These are phyloP conservation scores for Champsocephalus esox DNA, from an alignment of 2,797 vertebrate genomes.

Conservation along the genomic window DNA sequence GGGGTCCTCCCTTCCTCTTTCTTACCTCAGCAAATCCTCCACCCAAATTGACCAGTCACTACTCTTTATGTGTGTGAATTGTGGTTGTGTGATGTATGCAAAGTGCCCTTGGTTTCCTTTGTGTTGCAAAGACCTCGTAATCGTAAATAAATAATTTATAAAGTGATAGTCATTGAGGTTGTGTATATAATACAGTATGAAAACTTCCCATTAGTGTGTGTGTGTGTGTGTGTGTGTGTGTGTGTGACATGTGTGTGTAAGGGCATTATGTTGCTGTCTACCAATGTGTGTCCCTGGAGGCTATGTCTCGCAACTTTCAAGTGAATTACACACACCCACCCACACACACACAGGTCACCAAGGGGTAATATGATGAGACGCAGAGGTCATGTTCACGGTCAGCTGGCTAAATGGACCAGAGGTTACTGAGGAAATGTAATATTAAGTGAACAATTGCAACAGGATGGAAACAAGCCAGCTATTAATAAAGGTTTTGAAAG, in stretches of 20 bases:
- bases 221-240: not conserved
- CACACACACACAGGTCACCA: conserved; percentile 17
- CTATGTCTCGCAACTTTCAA: conserved; percentile 45
- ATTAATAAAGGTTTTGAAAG: not conserved
- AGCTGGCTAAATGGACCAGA: conserved; percentile 40
- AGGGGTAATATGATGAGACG: conserved; percentile 49
- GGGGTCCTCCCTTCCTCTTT: conserved; percentile 64
- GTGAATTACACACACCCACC: conserved; percentile 39
- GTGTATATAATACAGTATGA: not conserved
- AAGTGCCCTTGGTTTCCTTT: conserved; percentile 4
- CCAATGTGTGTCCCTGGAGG: conserved; percentile 40
- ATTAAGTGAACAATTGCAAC: conserved; percentile 15
- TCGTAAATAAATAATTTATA: not conserved
- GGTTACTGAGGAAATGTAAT: conserved; percentile 5
- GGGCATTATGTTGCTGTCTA: conserved; percentile 29
- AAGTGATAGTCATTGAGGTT: not conserved
- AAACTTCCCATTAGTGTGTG: not conserved
- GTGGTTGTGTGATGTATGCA: not conserved
- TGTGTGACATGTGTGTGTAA: not conserved
- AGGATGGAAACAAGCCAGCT: conserved; percentile 9
- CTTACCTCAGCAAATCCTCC: conserved; percentile 50
- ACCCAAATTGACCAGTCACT: conserved; percentile 42
- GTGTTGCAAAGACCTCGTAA: not conserved
- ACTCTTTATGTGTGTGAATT: not conserved
- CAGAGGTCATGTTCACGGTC: conserved; percentile 56